phyloP scores from a whole-genome alignment of 2,888 invertebrate species.

The Ennomos quercinarius region DNA sequence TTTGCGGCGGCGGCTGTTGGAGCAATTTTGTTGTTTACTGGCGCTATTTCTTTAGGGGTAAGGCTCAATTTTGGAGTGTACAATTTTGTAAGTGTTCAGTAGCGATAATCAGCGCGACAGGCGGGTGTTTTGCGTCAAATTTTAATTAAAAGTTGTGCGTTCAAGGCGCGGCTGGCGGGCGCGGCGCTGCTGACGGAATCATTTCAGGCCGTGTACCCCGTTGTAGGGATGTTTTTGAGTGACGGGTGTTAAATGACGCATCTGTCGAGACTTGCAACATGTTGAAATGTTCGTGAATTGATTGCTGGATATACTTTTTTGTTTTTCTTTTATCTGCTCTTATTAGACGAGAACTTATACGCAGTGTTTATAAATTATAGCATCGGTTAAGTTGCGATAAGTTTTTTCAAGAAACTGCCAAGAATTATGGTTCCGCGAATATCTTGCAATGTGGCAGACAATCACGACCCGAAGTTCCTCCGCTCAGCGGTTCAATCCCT shows the following conservation, averaged over 20 bases:
- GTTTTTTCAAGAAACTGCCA: conserved; percentile 1
- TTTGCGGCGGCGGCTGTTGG: conserved; percentile 70
- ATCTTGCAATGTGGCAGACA: conserved; percentile 43
- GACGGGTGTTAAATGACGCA: conserved; percentile 22
- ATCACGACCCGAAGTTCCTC: conserved; percentile 46
- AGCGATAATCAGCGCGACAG: conserved; percentile 41
- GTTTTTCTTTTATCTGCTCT: too few species aligned
- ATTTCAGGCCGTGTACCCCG: not conserved
- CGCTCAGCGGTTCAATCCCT: conserved; percentile 40
- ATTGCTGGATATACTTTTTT: too few species aligned
- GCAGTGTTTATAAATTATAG: conserved; percentile 1
- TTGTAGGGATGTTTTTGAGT: conserved; percentile 15
- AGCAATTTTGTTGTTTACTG: conserved; percentile 55
- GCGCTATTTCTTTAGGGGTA: conserved; percentile 50
- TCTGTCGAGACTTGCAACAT: conserved; percentile 12
- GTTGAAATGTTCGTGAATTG: too few species aligned
- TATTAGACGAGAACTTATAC: too few species aligned
- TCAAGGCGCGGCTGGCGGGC: conserved; percentile 23
- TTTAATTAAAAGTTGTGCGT: conserved; percentile 69
- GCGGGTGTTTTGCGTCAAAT: conserved; percentile 55
- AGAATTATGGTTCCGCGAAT: conserved; percentile 37
- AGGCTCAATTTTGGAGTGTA: conserved; percentile 48
- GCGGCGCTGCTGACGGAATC: conserved; percentile 8
- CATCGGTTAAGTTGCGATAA: conserved; percentile 1
- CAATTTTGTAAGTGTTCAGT: conserved; percentile 47